Base-by-base conservation (phyloP, 2,113 vertebrate genomes). In the Upupa epops region DNA sequence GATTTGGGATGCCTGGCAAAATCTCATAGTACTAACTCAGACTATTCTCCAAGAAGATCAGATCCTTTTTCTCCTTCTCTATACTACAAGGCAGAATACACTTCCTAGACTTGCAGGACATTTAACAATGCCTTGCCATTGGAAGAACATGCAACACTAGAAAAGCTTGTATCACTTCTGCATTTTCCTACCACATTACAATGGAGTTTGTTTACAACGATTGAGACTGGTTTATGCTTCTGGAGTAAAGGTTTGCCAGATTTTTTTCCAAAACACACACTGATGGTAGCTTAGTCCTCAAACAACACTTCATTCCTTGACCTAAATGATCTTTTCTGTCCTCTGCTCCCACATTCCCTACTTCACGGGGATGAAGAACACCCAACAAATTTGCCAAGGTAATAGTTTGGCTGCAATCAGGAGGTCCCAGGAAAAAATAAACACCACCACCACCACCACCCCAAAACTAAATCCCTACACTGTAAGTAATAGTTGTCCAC, bases 211-310 rank as follows among this genome's bases (percentile, higher is more conserved):
- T 3, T 83, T 61, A 68, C 40, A 56, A 5, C 25, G 45, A 37
- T 17, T 76, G 15, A 36, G 18, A 40, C 5, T 19, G 32, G 34
- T 55, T 32, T 11, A 34, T 25, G 19, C 11, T 59, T 63, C 42
- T 51, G 54, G 48, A 82, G 28, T 9, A 29, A 26, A 56, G 10
- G 12, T 68, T 55, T 71, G 58, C 21, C 37, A 72, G 54, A 25
- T n/a, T n/a, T 28, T 28, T 42, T 42, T 42, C 54, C 3, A 8
- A 68, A 75, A 60, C 0, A 2, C 18, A 37, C 11, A 10, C 7
- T 31, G 45, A 83, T 20, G 26, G 3, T 10, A 36, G 3, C 14
- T 21, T 6, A 51, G 32, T 24, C 42, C 14, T 52, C 54, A 48
- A 5, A 52, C 52, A 60, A 46, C 55, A 29, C 40, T 11, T 28